Conservation (phyloP, 2,113 vertebrate species). For the Halcyon malimbica region DNA sequence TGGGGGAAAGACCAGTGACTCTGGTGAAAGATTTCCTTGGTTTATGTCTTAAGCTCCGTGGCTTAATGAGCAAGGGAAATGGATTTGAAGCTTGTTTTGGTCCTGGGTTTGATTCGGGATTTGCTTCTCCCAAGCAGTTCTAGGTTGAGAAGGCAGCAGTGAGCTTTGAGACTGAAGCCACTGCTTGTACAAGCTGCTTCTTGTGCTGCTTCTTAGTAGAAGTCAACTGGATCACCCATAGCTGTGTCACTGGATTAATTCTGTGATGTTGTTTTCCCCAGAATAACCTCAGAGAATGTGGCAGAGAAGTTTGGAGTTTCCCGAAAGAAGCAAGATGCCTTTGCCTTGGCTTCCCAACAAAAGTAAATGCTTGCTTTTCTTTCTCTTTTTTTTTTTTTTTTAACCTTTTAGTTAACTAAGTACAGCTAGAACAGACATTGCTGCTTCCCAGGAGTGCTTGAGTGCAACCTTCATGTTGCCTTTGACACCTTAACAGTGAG, state of each 20-base stretch:
- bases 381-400: neutral
- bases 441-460: neutral
- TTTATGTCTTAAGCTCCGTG: neutral
- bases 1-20: neutral
- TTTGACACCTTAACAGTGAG: neutral
- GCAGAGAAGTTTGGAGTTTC: slow-evolving; percentile 87
- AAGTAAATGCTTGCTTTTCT: slow-evolving; percentile 74
- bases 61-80: neutral
- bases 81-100: neutral
- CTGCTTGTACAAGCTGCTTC: neutral
- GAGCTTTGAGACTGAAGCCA: neutral
- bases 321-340: slow-evolving; percentile 88
- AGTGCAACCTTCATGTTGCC: neutral
- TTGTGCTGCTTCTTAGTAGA: neutral
- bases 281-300: slow-evolving; percentile 94
- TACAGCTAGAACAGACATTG: neutral
- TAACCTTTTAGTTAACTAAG: neutral
- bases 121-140: neutral
- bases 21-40: neutral
- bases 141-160: neutral
- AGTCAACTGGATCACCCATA: neutral
- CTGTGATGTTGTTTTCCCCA: slow-evolving; percentile 44
- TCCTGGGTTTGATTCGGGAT: neutral
- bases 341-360: slow-evolving; percentile 87
- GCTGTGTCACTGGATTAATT: neutral